phyloP scores from a whole-genome alignment of 2,113 vertebrate species.

The Halcyon senegalensis region DNA sequence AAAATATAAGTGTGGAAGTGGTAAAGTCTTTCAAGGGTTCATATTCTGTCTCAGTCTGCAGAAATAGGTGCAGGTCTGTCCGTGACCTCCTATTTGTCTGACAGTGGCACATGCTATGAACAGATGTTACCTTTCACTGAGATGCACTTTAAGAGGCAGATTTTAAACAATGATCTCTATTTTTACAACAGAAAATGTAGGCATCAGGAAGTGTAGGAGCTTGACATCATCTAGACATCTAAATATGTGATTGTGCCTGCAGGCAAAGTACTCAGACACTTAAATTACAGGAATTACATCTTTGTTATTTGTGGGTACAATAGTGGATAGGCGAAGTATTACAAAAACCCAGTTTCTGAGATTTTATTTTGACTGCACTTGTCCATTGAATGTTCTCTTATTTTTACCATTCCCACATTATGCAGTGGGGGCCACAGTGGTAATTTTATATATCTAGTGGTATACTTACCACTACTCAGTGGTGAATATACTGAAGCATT shows the following conservation, averaged over 20 bases:
- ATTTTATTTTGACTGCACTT: background rate
- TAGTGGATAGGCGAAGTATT: background rate
- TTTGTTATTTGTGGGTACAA: background rate
- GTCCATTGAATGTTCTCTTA: background rate
- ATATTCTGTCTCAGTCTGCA: background rate
- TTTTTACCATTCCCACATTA: background rate
- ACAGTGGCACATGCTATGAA: background rate
- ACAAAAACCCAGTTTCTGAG: background rate
- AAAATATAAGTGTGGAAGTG: background rate
- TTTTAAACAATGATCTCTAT: background rate
- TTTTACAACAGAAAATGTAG: background rate
- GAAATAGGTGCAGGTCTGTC: background rate
- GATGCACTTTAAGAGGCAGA: background rate
- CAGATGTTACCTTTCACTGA: constrained; percentile 4
- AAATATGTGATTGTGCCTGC: background rate
- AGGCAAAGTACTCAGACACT: constrained; percentile 26
- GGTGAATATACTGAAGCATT: background rate
- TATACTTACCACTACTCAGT: background rate
- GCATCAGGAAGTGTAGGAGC: background rate
- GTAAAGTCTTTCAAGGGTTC: background rate
- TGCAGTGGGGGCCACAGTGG: background rate
- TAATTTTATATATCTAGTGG: background rate
- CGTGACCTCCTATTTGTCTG: background rate
- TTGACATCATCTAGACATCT: background rate
- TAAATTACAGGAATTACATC: background rate